phyloP scores from a whole-genome alignment of 2,113 vertebrate genomes.

The Tamias sibiricus region DNA sequence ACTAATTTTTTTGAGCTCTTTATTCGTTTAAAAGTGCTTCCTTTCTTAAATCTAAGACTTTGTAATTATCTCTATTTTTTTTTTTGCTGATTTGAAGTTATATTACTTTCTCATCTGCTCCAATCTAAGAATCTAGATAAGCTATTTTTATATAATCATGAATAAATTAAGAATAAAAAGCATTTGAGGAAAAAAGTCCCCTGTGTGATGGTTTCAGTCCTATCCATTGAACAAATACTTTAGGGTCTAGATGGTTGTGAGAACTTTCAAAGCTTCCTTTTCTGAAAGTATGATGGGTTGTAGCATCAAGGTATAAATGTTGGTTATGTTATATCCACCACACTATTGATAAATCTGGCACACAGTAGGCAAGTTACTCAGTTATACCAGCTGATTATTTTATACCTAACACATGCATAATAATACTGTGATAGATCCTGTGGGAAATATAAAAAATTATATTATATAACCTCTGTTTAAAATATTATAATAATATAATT shows the following conservation, averaged over 20 bases:
- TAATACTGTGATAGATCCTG: neutral
- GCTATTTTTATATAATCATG: slow-evolving; percentile 16
- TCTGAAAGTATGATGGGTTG: neutral
- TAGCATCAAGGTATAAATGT: neutral
- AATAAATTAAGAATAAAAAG: slow-evolving; percentile 1
- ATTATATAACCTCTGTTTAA: neutral
- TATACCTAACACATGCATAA: neutral
- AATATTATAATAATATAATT: neutral
- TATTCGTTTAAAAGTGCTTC: slow-evolving; percentile 3
- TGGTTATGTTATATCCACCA: neutral
- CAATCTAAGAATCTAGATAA: neutral
- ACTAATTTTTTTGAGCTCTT: neutral
- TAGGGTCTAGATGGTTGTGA: neutral
- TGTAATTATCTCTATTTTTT: neutral
- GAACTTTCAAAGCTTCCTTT: neutral
- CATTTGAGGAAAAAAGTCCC: neutral
- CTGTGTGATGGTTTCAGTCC: neutral
- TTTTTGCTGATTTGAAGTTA: neutral
- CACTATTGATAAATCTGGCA: neutral
- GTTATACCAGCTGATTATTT: slow-evolving; percentile 7
- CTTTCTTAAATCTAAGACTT: slow-evolving; percentile 42
- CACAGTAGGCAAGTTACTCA: neutral
- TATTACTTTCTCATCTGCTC: neutral
- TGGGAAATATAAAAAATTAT: neutral
- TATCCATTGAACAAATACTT: neutral